These are phyloP conservation scores for Eilema depressum DNA, from an alignment of 2,888 invertebrate species.

Conservation along the genomic window DNA sequence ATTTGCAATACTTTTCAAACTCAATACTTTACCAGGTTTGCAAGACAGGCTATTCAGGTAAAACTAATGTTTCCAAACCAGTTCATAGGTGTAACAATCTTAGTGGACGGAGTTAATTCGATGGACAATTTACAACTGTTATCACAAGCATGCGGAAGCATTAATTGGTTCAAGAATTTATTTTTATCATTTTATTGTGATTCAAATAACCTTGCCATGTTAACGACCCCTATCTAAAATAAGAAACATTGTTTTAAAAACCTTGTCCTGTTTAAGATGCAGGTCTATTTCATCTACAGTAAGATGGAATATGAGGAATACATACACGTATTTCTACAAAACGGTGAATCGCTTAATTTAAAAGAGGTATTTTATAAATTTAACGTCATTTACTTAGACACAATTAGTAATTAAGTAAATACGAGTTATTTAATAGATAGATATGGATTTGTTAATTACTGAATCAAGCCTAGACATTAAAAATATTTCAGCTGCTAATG, in stretches of 20 bases:
- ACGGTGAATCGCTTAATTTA: neutral
- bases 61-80: constrained; percentile 41
- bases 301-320: neutral
- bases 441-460: neutral
- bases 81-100: constrained; percentile 43
- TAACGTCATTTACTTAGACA: neutral
- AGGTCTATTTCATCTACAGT: neutral
- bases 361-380: neutral
- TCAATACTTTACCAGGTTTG: neutral
- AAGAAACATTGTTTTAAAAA: constrained; percentile 14
- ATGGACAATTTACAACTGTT: constrained; percentile 60
- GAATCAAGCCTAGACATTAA: neutral
- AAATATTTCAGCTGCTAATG: neutral
- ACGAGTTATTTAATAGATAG: neutral
- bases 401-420: neutral
- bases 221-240: neutral
- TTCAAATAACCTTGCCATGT: neutral
- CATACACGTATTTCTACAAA: neutral
- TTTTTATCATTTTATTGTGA: constrained; percentile 2
- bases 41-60: constrained; percentile 16
- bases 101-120: constrained; percentile 80
- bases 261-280: neutral
- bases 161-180: constrained; percentile 6
- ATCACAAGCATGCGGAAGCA: constrained; percentile 59
- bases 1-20: neutral